Evolutionary conservation across 2,797 vertebrate genomes (phyloP).

Genomic region (Odontamblyopus rebecca): DNA sequence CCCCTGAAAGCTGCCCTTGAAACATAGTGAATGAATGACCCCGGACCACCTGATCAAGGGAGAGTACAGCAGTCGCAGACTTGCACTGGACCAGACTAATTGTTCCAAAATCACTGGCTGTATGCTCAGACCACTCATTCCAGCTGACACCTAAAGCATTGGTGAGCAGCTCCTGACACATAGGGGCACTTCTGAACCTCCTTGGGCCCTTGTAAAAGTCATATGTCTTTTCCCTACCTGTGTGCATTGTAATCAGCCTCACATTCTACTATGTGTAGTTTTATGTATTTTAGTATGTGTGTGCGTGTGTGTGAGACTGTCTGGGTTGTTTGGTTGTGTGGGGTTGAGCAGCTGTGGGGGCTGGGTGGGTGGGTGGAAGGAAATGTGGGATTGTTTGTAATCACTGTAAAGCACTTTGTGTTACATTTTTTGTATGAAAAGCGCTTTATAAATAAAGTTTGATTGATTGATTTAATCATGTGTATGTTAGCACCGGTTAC

Average conservation of each 20-base stretch:
- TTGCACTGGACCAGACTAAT: slow-evolving; percentile 23
- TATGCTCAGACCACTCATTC: slow-evolving; percentile 26
- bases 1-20: background rate
- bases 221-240: slow-evolving; percentile 52
- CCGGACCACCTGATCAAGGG: background rate
- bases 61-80: background rate
- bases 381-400: no score
- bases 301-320: no score
- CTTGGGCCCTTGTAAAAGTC: slow-evolving; percentile 48
- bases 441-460: no score
- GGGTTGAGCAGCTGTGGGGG: no score
- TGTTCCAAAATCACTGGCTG: slow-evolving; percentile 40
- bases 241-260: slow-evolving; percentile 57
- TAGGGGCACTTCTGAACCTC: slow-evolving; percentile 28
- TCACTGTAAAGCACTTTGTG: no score
- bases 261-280: no score
- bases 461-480: no score
- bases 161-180: slow-evolving; percentile 43
- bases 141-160: slow-evolving; percentile 44
- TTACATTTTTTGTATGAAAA: no score
- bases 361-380: no score
- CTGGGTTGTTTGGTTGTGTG: no score
- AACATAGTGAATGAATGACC: slow-evolving; percentile 24
- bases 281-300: no score
- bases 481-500: slow-evolving; percentile 30